Percentiles rank a stretch among this genome's conserved stretches.
Conservation (phyloP, 2,888 invertebrate genomes). For the Sesia bembeciformis region DNA sequence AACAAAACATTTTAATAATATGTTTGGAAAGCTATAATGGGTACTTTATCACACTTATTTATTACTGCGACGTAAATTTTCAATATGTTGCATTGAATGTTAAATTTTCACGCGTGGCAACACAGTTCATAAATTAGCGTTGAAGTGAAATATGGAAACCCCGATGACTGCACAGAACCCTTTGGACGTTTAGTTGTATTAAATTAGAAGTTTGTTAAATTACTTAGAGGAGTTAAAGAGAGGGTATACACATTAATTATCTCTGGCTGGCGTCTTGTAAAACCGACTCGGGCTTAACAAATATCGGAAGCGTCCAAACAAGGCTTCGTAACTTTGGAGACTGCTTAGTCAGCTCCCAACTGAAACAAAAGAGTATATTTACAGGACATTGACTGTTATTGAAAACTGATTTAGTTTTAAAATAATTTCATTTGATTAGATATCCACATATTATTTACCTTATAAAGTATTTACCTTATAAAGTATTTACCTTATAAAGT, state of each 20-base stretch:
- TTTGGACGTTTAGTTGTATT: slow-evolving; percentile 21
- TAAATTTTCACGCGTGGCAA: too few species aligned
- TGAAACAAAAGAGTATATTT: slow-evolving; percentile 50
- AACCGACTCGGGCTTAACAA: slow-evolving; percentile 61
- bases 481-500: too few species aligned
- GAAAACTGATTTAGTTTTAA: too few species aligned
- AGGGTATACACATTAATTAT: slow-evolving; percentile 60
- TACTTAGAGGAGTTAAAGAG: slow-evolving; percentile 30
- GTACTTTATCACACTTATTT: too few species aligned
- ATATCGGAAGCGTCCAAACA: slow-evolving; percentile 57
- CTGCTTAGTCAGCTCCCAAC: slow-evolving; percentile 45
- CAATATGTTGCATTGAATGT: too few species aligned
- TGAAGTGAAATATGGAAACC: background rate
- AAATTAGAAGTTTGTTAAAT: slow-evolving; percentile 48
- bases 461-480: too few species aligned
- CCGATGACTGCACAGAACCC: background rate
- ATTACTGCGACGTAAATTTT: too few species aligned
- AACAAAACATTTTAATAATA: too few species aligned
- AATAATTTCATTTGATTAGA: too few species aligned
- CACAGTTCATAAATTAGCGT: background rate
- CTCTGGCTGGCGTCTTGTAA: slow-evolving; percentile 50
- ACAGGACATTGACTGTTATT: slow-evolving; percentile 4
- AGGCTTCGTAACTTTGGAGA: slow-evolving; percentile 50
- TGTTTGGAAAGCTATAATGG: too few species aligned
- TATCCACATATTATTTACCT: too few species aligned